A percentile compares a stretch with the other conserved stretches of the same genome.
These are phyloP conservation scores for Campopleginae sp. DNA, from an alignment of 2,888 invertebrate genomes.

Conservation along the genomic window DNA sequence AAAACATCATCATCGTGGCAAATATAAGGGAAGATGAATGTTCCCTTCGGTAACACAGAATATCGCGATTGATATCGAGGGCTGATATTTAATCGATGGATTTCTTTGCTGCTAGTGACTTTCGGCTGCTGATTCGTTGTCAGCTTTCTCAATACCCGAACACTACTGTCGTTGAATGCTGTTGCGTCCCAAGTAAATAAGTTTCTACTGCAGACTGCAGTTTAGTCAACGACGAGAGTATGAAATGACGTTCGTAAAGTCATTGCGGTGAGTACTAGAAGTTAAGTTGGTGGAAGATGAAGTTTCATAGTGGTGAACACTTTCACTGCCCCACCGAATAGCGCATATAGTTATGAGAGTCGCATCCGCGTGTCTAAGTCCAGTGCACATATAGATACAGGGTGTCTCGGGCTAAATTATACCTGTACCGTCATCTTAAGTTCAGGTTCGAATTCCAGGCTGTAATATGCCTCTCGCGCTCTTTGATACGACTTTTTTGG, in stretches of 20 bases:
- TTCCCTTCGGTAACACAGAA: background rate
- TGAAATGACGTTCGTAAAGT: conserved; percentile 33
- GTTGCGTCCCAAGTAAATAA: conserved; percentile 58
- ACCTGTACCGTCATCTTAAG: background rate
- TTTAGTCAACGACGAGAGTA: conserved; percentile 57
- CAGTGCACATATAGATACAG: conserved; percentile 6
- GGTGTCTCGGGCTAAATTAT: background rate
- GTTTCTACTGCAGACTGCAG: conserved; percentile 57
- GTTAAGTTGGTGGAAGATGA: conserved; percentile 61
- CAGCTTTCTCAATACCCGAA: conserved; percentile 35
- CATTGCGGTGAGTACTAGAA: conserved; percentile 25
- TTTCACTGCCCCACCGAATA: conserved; percentile 68
- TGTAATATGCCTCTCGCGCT: background rate
- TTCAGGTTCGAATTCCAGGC: background rate
- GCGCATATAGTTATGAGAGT: conserved; percentile 44
- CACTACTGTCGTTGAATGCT: conserved; percentile 36
- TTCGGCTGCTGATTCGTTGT: background rate
- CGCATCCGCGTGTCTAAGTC: conserved; percentile 56
- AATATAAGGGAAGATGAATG: background rate
- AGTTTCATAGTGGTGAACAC: conserved; percentile 66
- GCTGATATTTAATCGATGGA: background rate
- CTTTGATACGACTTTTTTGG: background rate
- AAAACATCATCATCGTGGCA: conserved; percentile 27
- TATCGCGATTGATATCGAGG: background rate
- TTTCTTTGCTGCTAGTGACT: background rate